Percentiles rank a stretch among this genome's conserved stretches.
These are phyloP conservation scores for Cartodere bifasciata DNA, from an alignment of 2,888 invertebrate species.

Conservation along the genomic window DNA sequence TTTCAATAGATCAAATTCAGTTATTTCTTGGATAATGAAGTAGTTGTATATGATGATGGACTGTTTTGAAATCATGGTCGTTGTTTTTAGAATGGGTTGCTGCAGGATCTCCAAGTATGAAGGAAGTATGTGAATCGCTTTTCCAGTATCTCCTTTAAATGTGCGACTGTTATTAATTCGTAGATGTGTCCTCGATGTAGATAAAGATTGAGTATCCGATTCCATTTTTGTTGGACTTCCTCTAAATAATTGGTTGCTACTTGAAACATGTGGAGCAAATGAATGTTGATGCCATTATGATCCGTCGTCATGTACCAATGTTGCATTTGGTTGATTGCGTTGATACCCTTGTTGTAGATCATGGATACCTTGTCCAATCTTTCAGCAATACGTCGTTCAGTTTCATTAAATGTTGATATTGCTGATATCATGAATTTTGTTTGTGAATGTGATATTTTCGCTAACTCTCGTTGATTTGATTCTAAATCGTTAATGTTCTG, in stretches of 20 bases:
- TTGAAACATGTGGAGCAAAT: slow-evolving; percentile 1
- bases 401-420: slow-evolving; percentile 6
- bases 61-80: not conserved
- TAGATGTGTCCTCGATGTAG: not conserved
- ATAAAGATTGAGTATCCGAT: slow-evolving; percentile 1
- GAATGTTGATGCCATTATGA: not conserved
- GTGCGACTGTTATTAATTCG: slow-evolving; percentile 2
- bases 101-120: not conserved
- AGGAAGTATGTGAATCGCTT: slow-evolving; percentile 1
- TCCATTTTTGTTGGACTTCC: slow-evolving; percentile 2
- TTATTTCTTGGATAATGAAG: slow-evolving; percentile 2
- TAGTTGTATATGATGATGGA: slow-evolving; percentile 1
- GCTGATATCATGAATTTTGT: slow-evolving; percentile 7
- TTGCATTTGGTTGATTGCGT: slow-evolving; percentile 2
- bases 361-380: slow-evolving; percentile 3
- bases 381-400: slow-evolving; percentile 3
- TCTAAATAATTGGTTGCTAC: slow-evolving; percentile 5
- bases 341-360: slow-evolving; percentile 6
- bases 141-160: too few relatives aligned
- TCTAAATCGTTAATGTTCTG: slow-evolving; percentile 6
- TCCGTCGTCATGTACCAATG: slow-evolving; percentile 6
- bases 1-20: too few relatives aligned
- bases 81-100: not conserved
- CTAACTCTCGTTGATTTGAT: slow-evolving; percentile 8
- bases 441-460: slow-evolving; percentile 7